These are phyloP conservation scores for Tipula lateralis DNA, from an alignment of 2,888 invertebrate genomes.

Conservation along the genomic window DNA sequence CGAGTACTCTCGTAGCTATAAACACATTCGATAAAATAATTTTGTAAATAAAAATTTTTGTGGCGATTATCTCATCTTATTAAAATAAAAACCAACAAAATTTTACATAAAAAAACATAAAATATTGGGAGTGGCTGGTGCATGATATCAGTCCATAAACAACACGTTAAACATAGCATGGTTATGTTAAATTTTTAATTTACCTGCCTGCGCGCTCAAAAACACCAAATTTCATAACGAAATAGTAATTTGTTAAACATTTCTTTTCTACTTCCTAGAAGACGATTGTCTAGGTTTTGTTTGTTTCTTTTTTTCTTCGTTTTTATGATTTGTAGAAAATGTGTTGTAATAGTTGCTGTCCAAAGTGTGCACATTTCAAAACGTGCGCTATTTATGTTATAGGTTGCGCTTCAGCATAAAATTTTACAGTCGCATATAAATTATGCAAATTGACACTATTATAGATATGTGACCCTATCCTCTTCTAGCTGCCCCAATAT, in stretches of 20 bases:
- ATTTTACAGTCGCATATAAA: neutral
- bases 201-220: neutral
- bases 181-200: neutral
- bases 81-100: neutral
- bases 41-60: neutral
- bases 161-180: neutral
- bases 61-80: neutral
- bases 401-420: neutral
- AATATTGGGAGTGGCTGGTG: neutral
- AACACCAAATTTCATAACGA: neutral
- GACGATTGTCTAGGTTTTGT: neutral
- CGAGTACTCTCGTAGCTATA: too few relatives aligned
- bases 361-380: neutral
- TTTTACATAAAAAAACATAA: constrained; percentile 4
- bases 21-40: too few relatives aligned
- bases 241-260: neutral
- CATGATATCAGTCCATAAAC: neutral
- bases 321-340: neutral
- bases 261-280: neutral
- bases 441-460: neutral
- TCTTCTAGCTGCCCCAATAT: neutral
- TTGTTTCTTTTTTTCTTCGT: neutral
- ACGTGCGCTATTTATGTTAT: neutral
- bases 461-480: neutral
- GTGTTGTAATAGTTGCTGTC: neutral